Base-by-base conservation (phyloP, 2,797 vertebrate species). In the Ciconia nigra region DNA sequence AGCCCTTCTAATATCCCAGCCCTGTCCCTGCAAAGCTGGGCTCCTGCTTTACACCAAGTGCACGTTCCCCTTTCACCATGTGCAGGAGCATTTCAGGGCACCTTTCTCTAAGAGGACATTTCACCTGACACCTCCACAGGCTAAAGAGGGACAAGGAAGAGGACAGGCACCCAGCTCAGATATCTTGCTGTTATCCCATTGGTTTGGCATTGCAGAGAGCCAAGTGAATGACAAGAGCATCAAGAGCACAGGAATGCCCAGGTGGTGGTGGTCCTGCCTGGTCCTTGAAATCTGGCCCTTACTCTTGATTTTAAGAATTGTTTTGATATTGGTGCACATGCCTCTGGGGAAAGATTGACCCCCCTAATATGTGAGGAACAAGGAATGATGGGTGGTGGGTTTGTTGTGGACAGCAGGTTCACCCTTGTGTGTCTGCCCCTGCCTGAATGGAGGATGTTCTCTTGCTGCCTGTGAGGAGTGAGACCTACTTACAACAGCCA, bases 51-150 rank as follows among this genome's bases (percentile, higher is more conserved):
- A 10, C 47, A 51, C 58, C 42, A 12, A 31, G 42, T 1, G 16
- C 20, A 10, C 0, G 0, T 31, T 85, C 13, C 13, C 12, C 24
- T 85, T 89, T 67, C 52, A 57, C 17, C 28, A 33, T 0, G 2
- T 13, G 26, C 3, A 70, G n/a, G 69, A 57, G 39, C 55, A 82
- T 73, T 49, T 92, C 77, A 93, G 73, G 62, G 54, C 42, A 73
- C 5, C 29, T 46, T 51, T 66, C 51, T 83, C 22, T 7, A 31
- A 82, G 33, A 78, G 29, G 7, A 87, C 35, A 74, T 61, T 89
- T 87, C 78, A 82, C 37, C 47, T 62, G 65, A 46, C 57, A 54
- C 26, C 19, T 80, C 66, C 44, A n/a, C 16, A 42, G 37, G 58
- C 37, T 94, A 39, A 51, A 76, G 69, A 77, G 24, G n/a, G 55